phyloP scores from a whole-genome alignment of 2,888 invertebrate genomes.

The Sympetrum striolatum region DNA sequence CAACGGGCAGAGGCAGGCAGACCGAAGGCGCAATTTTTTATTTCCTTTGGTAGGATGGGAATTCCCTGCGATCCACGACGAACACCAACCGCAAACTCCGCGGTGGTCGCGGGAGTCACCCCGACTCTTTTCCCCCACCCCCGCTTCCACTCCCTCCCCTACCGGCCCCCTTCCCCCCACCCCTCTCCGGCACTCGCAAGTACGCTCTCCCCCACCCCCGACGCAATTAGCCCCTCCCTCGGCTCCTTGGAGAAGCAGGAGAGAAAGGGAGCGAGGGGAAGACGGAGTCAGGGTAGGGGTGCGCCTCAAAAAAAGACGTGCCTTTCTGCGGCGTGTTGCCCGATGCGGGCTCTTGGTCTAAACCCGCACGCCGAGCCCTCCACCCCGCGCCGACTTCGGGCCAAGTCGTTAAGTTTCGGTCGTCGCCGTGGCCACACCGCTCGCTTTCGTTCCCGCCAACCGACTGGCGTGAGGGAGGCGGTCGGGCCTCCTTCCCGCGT shows the following conservation, averaged over 20 bases:
- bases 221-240: slow-evolving; percentile 19
- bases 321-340: not conserved
- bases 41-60: not conserved
- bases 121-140: slow-evolving; percentile 10
- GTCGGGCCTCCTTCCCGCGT: slow-evolving; percentile 42
- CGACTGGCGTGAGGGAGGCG: slow-evolving; percentile 23
- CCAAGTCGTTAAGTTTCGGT: slow-evolving; percentile 46
- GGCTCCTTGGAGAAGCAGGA: slow-evolving; percentile 41
- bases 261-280: not conserved
- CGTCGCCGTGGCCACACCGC: slow-evolving; percentile 45
- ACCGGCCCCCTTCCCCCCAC: not conserved
- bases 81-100: slow-evolving; percentile 34
- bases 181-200: not conserved
- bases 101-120: slow-evolving; percentile 21
- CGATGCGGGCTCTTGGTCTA: slow-evolving; percentile 6
- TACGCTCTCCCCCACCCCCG: slow-evolving; percentile 44
- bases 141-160: not conserved
- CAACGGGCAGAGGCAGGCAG: not conserved
- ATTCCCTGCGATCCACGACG: not conserved
- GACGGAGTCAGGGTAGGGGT: slow-evolving; percentile 39
- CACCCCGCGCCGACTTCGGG: slow-evolving; percentile 31
- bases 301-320: slow-evolving; percentile 16
- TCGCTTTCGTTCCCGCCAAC: slow-evolving; percentile 44
- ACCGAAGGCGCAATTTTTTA: not conserved
- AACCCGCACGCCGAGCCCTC: not conserved